Conservation (phyloP, 2,797 vertebrate genomes). For the Poeciliopsis turneri region DNA sequence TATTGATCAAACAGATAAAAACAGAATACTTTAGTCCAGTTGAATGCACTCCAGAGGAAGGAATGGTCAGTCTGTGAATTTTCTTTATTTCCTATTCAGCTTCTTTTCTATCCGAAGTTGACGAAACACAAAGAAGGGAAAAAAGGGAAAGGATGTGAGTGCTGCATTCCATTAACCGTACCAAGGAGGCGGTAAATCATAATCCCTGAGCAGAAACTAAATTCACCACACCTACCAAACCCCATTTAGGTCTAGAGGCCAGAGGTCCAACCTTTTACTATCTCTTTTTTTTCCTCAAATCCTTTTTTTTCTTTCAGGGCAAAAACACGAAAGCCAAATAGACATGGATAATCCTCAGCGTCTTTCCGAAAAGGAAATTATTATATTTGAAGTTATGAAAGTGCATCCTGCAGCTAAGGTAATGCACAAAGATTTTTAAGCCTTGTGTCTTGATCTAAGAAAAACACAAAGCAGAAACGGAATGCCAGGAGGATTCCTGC, state of each 20-base stretch:
- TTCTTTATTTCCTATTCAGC: not conserved
- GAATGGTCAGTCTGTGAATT: not conserved
- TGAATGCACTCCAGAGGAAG: constrained; percentile 10
- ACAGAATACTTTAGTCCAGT: not conserved
- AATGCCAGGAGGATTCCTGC: constrained; percentile 64
- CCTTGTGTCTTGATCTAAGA: constrained; percentile 70
- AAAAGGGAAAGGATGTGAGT: constrained; percentile 52
- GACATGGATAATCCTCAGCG: constrained; percentile 68
- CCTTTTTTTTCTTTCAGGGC: constrained; percentile 63
- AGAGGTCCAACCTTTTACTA: constrained; percentile 67
- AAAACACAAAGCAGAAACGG: constrained; percentile 70
- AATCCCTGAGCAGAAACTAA: constrained; percentile 66
- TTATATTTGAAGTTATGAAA: constrained; percentile 81
- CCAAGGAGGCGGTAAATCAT: constrained; percentile 63
- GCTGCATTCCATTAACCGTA: constrained; percentile 53
- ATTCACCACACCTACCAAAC: constrained; percentile 76
- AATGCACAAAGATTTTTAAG: constrained; percentile 57
- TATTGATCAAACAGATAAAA: not conserved
- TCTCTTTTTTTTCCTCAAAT: constrained; percentile 49
- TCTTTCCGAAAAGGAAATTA: constrained; percentile 81
- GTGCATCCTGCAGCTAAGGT: constrained; percentile 72
- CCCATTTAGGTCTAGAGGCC: constrained; percentile 71
- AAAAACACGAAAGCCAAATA: constrained; percentile 63
- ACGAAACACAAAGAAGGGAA: constrained; percentile 50
- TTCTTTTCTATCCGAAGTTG: constrained; percentile 32